Percentiles rank a stretch among this genome's conserved stretches.
These are phyloP conservation scores for Peucedramus taeniatus DNA, from an alignment of 2,113 vertebrate species.

Conservation along the genomic window DNA sequence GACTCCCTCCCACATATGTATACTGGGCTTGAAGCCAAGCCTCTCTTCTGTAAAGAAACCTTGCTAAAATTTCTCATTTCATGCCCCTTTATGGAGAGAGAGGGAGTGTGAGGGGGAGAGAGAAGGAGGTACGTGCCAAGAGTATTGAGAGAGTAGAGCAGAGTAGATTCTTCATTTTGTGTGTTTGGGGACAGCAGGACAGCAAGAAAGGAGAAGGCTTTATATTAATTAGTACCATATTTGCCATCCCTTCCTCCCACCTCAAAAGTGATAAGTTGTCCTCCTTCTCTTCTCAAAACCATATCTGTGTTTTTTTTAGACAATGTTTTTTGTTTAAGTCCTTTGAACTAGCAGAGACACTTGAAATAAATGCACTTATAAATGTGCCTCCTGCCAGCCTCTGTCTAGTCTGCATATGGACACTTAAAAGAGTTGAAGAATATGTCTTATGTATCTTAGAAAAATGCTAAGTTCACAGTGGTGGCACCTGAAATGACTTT, in stretches of 20 bases:
- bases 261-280: neutral
- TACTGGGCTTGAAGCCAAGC: neutral
- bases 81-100: neutral
- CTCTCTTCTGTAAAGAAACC: slow-evolving; percentile 14
- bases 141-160: neutral
- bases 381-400: slow-evolving; percentile 27
- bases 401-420: slow-evolving; percentile 26
- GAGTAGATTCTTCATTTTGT: neutral
- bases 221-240: slow-evolving; percentile 5
- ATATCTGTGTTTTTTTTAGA: neutral
- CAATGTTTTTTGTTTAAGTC: neutral
- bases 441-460: neutral
- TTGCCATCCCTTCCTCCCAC: neutral
- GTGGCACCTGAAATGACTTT: slow-evolving; percentile 31
- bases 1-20: neutral
- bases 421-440: slow-evolving; percentile 9
- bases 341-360: slow-evolving; percentile 37
- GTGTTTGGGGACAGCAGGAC: neutral
- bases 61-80: slow-evolving; percentile 33
- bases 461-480: slow-evolving; percentile 35
- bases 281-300: neutral
- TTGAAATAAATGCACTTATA: slow-evolving; percentile 30
- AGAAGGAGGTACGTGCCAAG: neutral
- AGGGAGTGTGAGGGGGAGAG: neutral
- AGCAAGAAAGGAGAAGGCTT: neutral